Evolutionary conservation across 2,113 vertebrate genomes (phyloP).

Genomic region (Tragelaphus buxtoni): DNA sequence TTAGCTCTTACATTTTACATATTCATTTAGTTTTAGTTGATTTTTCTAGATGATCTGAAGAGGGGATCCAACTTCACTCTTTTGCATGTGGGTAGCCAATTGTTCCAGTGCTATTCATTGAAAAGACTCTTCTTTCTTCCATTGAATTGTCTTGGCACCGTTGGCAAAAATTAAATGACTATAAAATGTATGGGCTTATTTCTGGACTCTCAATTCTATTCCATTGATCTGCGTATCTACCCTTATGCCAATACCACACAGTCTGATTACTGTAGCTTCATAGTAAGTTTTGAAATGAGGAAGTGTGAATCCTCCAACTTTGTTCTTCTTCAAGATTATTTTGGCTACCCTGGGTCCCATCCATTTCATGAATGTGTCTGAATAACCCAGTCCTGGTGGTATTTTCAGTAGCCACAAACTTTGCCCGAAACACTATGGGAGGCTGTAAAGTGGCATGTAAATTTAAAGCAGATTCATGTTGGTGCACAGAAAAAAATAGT

Average conservation of each 20-base stretch:
- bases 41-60: neutral
- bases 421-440: slow-evolving; percentile 86
- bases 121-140: neutral
- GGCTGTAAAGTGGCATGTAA: slow-evolving; percentile 85
- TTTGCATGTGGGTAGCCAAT: neutral
- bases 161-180: slow-evolving; percentile 1
- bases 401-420: slow-evolving; percentile 87
- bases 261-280: neutral
- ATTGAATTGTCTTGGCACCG: neutral
- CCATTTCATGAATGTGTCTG: slow-evolving; percentile 82
- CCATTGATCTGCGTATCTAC: neutral
- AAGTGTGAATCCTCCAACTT: neutral
- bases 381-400: slow-evolving; percentile 86
- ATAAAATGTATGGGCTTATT: neutral
- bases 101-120: neutral
- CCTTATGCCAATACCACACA: neutral
- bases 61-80: neutral
- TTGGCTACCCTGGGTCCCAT: neutral
- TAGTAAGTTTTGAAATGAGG: neutral
- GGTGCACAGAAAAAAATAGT: slow-evolving; percentile 87
- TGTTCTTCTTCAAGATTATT: neutral
- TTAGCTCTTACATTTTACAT: neutral
- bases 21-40: neutral
- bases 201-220: neutral
- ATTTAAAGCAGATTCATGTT: slow-evolving; percentile 85